Evolutionary conservation across 2,113 vertebrate species (phyloP), one percentile per base, ranked within the genome.

Genomic region (Clarias batrachus): DNA sequence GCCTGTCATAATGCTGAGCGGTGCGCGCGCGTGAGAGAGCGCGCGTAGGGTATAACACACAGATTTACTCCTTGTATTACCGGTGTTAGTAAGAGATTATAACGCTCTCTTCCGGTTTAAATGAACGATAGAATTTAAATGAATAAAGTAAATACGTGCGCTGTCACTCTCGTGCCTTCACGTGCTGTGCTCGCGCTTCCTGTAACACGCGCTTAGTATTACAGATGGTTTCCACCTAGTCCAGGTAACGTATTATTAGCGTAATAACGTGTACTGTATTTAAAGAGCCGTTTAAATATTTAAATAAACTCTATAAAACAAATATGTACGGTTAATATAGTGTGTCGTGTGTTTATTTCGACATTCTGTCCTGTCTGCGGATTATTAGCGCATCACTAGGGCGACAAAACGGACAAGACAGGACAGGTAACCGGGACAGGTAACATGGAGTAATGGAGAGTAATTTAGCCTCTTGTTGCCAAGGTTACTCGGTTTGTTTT

Each of bases 231-330:
- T 25, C 10, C 1, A 9, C 41, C 37, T 71, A 23, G 37, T 21
- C 3, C 84, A 52, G 87, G 79, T 86, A n/a, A n/a, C n/a, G n/a
- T n/a, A n/a, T n/a, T n/a, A 7, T 71, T 83, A 13, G 57, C 81
- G 59, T 30, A 8, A 48, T 48, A 48, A 48, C 48, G 48, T 48
- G 48, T 8, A 13, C 37, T 1, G 1, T 27, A 12, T 30, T 7
- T 48, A 48, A 48, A 37, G 4, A 41, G 1, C 19, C 21, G 0
- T 25, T 48, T 13, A 2, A 74, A 41, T 7, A 23, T 5, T n/a
- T 3, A 2, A 54, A 76, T 30, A 76, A 76, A 63, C 33, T 41
- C 83, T 37, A n/a, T 7, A 2, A 41, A n/a, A 23, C 1, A 8
- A 25, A 33, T 6, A 12, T 73, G 56, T n/a, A 11, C 13, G 10